phyloP scores from a whole-genome alignment of 92 coral and sea anemone genomes.

The Umimayanthus chanpuru region DNA sequence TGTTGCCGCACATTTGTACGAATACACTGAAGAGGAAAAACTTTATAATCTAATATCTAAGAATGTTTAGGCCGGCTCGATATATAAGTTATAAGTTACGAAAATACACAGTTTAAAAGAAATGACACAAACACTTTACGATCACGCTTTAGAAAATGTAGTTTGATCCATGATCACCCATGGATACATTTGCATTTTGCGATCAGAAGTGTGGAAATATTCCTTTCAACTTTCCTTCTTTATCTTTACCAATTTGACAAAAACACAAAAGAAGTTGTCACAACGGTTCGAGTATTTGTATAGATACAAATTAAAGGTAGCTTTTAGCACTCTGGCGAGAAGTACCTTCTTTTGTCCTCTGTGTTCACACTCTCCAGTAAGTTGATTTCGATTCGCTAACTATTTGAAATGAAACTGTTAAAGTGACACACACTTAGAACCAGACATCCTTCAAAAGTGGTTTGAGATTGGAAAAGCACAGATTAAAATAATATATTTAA shows the following conservation, averaged over 20 bases:
- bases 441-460: background rate
- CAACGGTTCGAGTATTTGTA: background rate
- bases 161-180: too few species aligned
- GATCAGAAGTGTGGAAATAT: background rate
- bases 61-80: too few species aligned
- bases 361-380: background rate
- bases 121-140: background rate
- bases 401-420: background rate
- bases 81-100: too few species aligned
- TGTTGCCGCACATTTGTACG: too few species aligned
- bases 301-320: background rate
- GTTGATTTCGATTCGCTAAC: conserved; percentile 1
- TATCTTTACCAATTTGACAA: conserved; percentile 3
- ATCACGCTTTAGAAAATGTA: conserved; percentile 2
- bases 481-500: background rate
- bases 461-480: background rate
- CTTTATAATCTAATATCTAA: too few species aligned
- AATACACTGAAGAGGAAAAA: too few species aligned
- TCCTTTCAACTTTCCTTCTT: background rate
- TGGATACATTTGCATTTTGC: background rate
- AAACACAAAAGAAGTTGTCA: background rate
- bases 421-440: background rate
- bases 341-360: background rate
- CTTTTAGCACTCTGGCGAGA: conserved; percentile 6
- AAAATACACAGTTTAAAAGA: too few species aligned